Evolutionary conservation across 2,888 invertebrate species (phyloP).

Genomic region (Sesia apiformis): DNA sequence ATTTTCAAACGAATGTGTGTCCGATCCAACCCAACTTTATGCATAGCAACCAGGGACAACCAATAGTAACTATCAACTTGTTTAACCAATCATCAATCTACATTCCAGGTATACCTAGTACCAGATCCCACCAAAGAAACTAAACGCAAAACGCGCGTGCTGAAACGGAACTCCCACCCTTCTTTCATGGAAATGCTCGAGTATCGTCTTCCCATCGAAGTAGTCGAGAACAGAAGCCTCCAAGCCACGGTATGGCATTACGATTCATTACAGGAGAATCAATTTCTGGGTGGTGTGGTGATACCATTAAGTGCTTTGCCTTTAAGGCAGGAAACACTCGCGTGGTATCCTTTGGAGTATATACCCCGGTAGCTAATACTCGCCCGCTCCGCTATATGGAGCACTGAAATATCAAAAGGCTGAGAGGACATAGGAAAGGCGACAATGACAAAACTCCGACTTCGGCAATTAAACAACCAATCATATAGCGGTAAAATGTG

Average conservation of each 20-base stretch:
- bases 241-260: conserved; percentile 97
- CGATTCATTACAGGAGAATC: conserved; percentile 94
- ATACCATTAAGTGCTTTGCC: conserved; percentile 83
- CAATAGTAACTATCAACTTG: too few relatives aligned
- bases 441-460: not conserved
- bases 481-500: too few relatives aligned
- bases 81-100: too few relatives aligned
- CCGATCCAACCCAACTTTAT: too few relatives aligned
- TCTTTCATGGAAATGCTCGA: conserved; percentile 99
- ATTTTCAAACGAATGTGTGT: too few relatives aligned
- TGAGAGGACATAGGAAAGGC: not conserved
- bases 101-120: conserved; percentile 81
- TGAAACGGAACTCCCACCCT: conserved; percentile 93
- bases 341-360: conserved; percentile 87
- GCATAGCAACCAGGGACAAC: too few relatives aligned
- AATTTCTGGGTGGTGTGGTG: conserved; percentile 93
- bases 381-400: conserved; percentile 47
- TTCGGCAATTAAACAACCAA: too few relatives aligned
- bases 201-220: conserved; percentile 88
- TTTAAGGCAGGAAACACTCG: conserved; percentile 84
- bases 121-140: conserved; percentile 94
- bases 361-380: conserved; percentile 63
- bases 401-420: conserved; percentile 18
- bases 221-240: conserved; percentile 82
- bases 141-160: conserved; percentile 96